A percentile compares a stretch with the other conserved stretches of the same genome.
phyloP scores from a whole-genome alignment of 64 coral and sea anemone genomes.

The Orbicella faveolata region DNA sequence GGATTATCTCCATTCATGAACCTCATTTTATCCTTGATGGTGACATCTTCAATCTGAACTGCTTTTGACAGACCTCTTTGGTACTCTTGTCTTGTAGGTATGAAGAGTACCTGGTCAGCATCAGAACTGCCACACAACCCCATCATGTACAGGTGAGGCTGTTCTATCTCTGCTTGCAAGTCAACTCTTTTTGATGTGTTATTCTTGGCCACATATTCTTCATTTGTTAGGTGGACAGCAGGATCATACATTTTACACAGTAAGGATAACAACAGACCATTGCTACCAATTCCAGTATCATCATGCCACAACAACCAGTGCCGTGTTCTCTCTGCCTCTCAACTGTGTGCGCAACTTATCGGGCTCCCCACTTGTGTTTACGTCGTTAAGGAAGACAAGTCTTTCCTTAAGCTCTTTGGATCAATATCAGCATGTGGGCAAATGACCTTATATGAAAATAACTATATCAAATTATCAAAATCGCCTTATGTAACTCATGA shows the following conservation, averaged over 20 bases:
- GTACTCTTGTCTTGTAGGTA: conserved; percentile 25
- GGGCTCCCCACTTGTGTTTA: too few relatives aligned
- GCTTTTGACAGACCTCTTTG: not conserved
- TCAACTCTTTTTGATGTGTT: not conserved
- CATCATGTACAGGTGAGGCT: conserved; percentile 10
- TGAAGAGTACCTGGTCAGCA: conserved; percentile 16
- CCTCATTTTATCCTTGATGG: not conserved
- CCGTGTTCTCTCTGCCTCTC: not conserved
- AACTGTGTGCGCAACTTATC: too few relatives aligned
- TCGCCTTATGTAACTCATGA: too few relatives aligned
- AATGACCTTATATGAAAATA: too few relatives aligned
- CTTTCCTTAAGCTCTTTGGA: too few relatives aligned
- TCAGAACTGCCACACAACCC: not conserved
- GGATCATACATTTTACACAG: not conserved
- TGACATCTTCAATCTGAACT: not conserved
- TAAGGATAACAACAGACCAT: not conserved
- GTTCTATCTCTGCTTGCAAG: conserved; percentile 8
- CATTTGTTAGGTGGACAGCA: not conserved
- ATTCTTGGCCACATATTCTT: not conserved
- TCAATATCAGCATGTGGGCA: too few relatives aligned
- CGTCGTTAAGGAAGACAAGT: too few relatives aligned
- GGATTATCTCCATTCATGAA: too few relatives aligned
- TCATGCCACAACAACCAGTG: not conserved
- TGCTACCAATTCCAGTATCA: too few relatives aligned
- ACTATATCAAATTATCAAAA: too few relatives aligned